Percentiles rank a stretch among this genome's conserved stretches.
Conservation (phyloP, 2,797 vertebrate genomes). For the Rallus crepitans region DNA sequence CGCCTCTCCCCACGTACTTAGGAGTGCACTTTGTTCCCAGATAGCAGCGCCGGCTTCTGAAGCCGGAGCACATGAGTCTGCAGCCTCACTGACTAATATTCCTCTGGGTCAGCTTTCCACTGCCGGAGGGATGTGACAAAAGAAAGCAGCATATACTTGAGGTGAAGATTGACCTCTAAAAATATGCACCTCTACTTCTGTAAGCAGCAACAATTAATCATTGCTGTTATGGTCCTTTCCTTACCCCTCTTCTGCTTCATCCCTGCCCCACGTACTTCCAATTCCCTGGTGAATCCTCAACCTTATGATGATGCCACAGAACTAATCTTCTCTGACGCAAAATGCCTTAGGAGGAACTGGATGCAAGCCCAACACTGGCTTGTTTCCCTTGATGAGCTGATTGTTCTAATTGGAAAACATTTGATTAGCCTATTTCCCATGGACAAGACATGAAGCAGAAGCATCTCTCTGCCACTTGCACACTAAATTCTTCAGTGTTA, state of each 20-base stretch:
- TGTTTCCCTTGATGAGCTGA: constrained; percentile 34
- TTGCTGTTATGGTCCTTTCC: background rate
- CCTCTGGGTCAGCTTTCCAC: background rate
- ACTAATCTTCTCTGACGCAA: background rate
- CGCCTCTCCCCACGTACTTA: background rate
- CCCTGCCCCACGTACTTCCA: background rate
- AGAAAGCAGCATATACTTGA: background rate
- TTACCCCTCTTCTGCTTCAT: background rate
- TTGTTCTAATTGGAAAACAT: constrained; percentile 46
- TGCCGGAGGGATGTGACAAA: background rate
- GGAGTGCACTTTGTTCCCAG: background rate
- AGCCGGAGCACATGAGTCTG: background rate
- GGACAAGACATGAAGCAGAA: constrained; percentile 23
- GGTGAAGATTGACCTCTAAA: background rate
- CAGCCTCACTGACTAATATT: background rate
- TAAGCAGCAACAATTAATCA: background rate
- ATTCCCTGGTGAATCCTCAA: background rate
- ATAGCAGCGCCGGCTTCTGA: background rate
- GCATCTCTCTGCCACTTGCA: background rate
- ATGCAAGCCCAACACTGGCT: constrained; percentile 3
- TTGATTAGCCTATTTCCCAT: constrained; percentile 45
- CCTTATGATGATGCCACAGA: background rate
- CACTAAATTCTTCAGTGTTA: background rate
- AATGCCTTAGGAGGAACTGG: constrained; percentile 48
- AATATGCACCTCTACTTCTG: background rate